A percentile compares a stretch with the other conserved stretches of the same genome.
Evolutionary conservation across 2,888 invertebrate genomes (phyloP).

Genomic region (Trichogramma dendrolimi): DNA sequence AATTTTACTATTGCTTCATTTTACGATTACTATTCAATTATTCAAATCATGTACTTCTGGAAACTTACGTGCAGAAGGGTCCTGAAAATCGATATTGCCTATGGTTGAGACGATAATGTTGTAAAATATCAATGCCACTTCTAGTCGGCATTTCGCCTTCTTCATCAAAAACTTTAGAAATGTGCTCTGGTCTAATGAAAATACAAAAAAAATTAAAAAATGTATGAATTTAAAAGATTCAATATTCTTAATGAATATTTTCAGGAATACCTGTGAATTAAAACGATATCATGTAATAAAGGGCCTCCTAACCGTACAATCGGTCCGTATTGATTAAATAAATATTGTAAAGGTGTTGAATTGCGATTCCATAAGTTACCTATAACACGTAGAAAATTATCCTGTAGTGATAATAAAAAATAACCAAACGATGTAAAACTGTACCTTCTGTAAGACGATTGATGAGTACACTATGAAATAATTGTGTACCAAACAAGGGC

Average conservation of each 20-base stretch:
- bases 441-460: constrained; percentile 47
- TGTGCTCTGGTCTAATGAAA: constrained; percentile 59
- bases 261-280: constrained; percentile 49
- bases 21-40: neutral
- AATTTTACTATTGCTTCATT: neutral
- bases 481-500: constrained; percentile 62
- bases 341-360: constrained; percentile 50
- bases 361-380: constrained; percentile 54
- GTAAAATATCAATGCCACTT: constrained; percentile 62
- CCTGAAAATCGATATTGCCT: constrained; percentile 58
- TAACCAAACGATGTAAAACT: constrained; percentile 32
- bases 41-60: neutral
- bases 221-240: no score
- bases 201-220: neutral
- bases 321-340: constrained; percentile 60
- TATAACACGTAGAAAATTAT: constrained; percentile 4
- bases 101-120: constrained; percentile 61
- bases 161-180: constrained; percentile 59
- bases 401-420: neutral
- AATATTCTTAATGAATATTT: no score
- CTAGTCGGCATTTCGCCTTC: constrained; percentile 61
- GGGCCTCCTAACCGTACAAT: constrained; percentile 65
- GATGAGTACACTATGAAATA: constrained; percentile 48
- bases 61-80: constrained; percentile 58
- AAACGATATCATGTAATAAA: constrained; percentile 61